phyloP scores from a whole-genome alignment of 1,140 invertebrate species.

The Bombus superbus region DNA sequence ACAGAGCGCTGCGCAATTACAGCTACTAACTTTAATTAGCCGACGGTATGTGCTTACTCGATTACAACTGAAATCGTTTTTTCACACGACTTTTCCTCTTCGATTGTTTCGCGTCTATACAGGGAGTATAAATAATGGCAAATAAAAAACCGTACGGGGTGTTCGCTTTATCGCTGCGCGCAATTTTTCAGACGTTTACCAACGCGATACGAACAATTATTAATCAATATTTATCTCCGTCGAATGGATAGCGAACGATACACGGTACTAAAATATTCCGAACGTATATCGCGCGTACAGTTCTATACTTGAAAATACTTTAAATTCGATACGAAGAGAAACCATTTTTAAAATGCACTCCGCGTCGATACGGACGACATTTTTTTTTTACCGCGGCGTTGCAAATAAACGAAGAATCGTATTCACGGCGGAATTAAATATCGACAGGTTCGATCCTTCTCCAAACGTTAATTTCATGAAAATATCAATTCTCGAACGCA shows the following conservation, averaged over 20 bases:
- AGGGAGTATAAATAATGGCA: not conserved
- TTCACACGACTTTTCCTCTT: not conserved
- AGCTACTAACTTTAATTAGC: constrained; percentile 4
- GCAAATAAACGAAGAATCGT: not conserved
- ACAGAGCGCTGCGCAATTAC: not conserved
- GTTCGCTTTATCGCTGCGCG: not conserved
- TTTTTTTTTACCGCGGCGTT: not conserved
- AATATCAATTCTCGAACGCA: not conserved
- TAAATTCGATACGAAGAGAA: too few species aligned
- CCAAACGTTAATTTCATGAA: not conserved
- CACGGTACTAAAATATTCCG: too few species aligned
- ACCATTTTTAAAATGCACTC: too few species aligned
- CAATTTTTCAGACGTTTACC: not conserved
- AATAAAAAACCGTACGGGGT: not conserved
- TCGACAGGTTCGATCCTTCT: not conserved
- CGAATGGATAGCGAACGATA: too few species aligned
- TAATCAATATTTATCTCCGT: not conserved
- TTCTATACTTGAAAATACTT: too few species aligned
- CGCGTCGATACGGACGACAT: not conserved
- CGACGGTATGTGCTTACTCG: not conserved
- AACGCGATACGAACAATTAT: not conserved
- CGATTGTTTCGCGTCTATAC: not conserved
- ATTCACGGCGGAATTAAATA: not conserved
- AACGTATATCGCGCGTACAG: too few species aligned
- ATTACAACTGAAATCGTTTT: not conserved